Percentiles rank a stretch among this genome's conserved stretches.
phyloP scores from a whole-genome alignment of 2,888 invertebrate species.

The Heterodera filipjevi region DNA sequence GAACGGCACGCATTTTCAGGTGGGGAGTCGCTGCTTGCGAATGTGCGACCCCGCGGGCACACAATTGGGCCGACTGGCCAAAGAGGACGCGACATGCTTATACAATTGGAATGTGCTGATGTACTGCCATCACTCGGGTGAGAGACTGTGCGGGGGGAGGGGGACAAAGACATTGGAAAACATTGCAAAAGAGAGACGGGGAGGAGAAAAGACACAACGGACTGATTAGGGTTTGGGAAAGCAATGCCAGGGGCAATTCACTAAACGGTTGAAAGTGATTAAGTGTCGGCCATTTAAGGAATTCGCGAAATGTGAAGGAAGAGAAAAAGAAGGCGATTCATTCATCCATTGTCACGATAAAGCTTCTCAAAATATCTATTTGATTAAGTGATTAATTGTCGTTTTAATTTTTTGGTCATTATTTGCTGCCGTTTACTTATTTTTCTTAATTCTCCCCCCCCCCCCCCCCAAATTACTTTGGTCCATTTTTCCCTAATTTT shows the following conservation, averaged over 20 bases:
- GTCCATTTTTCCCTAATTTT: not conserved
- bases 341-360: not conserved
- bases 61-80: conserved; percentile 53
- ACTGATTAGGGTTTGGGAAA: not conserved
- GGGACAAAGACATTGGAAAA: no score
- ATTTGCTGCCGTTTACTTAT: not conserved
- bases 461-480: conserved; percentile 8
- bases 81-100: conserved; percentile 56
- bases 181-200: no score
- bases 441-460: not conserved
- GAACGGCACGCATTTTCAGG: conserved; percentile 38
- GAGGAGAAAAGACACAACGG: not conserved
- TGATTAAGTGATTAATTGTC: not conserved
- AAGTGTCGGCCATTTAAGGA: not conserved
- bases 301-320: conserved; percentile 13
- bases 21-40: conserved; percentile 56
- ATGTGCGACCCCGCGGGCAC: conserved; percentile 60
- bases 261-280: not conserved
- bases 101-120: conserved; percentile 63
- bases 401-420: not conserved
- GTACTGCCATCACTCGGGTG: conserved; percentile 62
- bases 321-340: not conserved
- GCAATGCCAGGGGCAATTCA: not conserved
- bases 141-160: no score
- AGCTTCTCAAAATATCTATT: not conserved